Percentiles rank a stretch among this genome's conserved stretches.
Conservation (phyloP, 1,140 invertebrate genomes). For the Drosophila virilis region DNA sequence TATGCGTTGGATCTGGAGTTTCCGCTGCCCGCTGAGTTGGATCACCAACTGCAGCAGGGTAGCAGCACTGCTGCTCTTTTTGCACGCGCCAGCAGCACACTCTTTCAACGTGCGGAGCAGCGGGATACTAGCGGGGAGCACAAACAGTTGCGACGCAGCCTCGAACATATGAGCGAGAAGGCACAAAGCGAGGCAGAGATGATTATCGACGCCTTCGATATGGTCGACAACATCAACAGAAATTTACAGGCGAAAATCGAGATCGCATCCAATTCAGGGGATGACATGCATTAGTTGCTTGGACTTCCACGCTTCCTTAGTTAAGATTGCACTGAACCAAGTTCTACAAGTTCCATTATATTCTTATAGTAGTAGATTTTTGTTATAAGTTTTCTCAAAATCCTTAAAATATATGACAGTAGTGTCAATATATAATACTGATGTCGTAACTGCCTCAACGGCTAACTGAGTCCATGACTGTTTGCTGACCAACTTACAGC, state of each 20-base stretch:
- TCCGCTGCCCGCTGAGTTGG: conserved; percentile 41
- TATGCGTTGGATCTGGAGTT: conserved; percentile 54
- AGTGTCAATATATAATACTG: too few species aligned
- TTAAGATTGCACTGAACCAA: conserved; percentile 15
- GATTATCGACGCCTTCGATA: conserved; percentile 68
- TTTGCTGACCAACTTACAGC: too few species aligned
- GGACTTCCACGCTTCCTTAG: background rate
- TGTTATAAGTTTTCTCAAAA: background rate
- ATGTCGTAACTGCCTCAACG: too few species aligned
- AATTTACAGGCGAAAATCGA: conserved; percentile 29
- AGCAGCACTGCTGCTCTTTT: conserved; percentile 43
- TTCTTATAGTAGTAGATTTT: background rate
- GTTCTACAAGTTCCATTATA: conserved; percentile 5
- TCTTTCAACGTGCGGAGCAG: conserved; percentile 61
- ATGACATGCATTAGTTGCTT: background rate
- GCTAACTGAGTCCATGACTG: too few species aligned
- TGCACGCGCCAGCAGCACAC: conserved; percentile 36
- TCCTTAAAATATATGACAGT: too few species aligned
- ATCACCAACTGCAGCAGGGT: conserved; percentile 26
- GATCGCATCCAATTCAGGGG: background rate
- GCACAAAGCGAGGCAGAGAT: conserved; percentile 57
- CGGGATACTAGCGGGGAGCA: conserved; percentile 59
- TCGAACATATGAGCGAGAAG: conserved; percentile 50
- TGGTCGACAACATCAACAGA: conserved; percentile 62
- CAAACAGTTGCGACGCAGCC: conserved; percentile 40